Percentiles rank a stretch among this genome's conserved stretches.
These are phyloP conservation scores for Gryon sp. DNA, from an alignment of 1,140 invertebrate genomes.

Conservation along the genomic window DNA sequence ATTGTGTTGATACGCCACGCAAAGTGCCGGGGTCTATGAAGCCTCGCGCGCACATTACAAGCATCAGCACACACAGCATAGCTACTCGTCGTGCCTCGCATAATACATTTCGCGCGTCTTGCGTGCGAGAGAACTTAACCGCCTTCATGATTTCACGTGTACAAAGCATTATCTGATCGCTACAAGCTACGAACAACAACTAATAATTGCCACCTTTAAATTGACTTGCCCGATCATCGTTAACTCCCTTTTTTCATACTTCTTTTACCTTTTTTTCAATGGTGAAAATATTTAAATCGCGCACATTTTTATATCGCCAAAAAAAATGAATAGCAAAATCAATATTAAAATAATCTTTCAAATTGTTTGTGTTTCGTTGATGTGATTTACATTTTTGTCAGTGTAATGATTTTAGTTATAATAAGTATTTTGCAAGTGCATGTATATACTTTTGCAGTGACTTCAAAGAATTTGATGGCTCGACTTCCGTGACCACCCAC, in stretches of 20 bases:
- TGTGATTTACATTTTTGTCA: too few relatives aligned
- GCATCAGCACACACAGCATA: slow-evolving; percentile 20
- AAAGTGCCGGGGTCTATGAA: slow-evolving; percentile 34
- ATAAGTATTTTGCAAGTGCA: too few relatives aligned
- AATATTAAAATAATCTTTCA: too few relatives aligned
- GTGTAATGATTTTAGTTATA: too few relatives aligned
- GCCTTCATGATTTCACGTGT: slow-evolving; percentile 12
- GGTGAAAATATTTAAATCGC: too few relatives aligned
- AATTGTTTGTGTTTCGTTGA: too few relatives aligned
- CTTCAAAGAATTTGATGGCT: slow-evolving; percentile 31
- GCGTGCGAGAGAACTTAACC: slow-evolving; percentile 32
- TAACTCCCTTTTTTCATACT: background rate
- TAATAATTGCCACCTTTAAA: slow-evolving; percentile 37
- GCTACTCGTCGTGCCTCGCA: background rate
- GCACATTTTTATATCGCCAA: too few relatives aligned
- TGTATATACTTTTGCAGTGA: slow-evolving; percentile 17
- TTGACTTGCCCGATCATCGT: slow-evolving; percentile 24
- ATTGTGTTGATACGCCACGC: slow-evolving; percentile 43
- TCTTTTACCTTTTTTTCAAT: slow-evolving; percentile 6
- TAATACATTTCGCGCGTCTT: slow-evolving; percentile 33
- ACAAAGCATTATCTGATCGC: slow-evolving; percentile 36
- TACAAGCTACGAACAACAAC: slow-evolving; percentile 17
- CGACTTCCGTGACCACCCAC: slow-evolving; percentile 34
- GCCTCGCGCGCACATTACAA: slow-evolving; percentile 31
- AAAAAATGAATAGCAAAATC: too few relatives aligned